phyloP scores from a whole-genome alignment of 2,113 vertebrate genomes.

The Tragelaphus strepsiceros region DNA sequence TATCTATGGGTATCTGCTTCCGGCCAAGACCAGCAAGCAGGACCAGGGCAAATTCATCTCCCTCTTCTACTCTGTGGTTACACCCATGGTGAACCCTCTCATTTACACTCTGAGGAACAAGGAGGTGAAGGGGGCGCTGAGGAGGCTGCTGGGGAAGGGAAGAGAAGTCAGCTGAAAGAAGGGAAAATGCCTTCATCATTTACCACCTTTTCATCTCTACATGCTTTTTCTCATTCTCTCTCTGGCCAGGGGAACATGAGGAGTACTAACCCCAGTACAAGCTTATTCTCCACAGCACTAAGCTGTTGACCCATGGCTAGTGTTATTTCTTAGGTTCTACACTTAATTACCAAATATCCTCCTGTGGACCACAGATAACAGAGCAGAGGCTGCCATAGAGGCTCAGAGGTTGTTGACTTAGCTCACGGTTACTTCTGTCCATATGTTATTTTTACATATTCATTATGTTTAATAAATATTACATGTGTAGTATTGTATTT shows the following conservation, averaged over 20 bases:
- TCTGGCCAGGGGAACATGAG: not conserved
- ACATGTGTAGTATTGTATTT: not conserved
- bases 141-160: conserved; percentile 34
- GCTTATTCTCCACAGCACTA: not conserved
- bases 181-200: not conserved
- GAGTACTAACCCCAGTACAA: not conserved
- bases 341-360: not conserved
- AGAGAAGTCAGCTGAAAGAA: not conserved
- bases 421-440: not conserved
- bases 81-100: conserved; percentile 71
- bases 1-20: conserved; percentile 69
- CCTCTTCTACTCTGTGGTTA: conserved; percentile 67
- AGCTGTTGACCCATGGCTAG: not conserved
- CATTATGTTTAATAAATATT: not conserved
- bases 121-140: conserved; percentile 62
- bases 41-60: conserved; percentile 66
- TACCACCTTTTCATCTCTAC: not conserved
- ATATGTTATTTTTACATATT: not conserved
- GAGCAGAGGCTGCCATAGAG: not conserved
- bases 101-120: conserved; percentile 72
- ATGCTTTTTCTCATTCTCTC: not conserved
- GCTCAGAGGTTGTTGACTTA: not conserved
- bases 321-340: not conserved
- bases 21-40: conserved; percentile 50
- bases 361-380: not conserved